phyloP scores from a whole-genome alignment of 2,888 invertebrate genomes.

The Stratiomys singularior region DNA sequence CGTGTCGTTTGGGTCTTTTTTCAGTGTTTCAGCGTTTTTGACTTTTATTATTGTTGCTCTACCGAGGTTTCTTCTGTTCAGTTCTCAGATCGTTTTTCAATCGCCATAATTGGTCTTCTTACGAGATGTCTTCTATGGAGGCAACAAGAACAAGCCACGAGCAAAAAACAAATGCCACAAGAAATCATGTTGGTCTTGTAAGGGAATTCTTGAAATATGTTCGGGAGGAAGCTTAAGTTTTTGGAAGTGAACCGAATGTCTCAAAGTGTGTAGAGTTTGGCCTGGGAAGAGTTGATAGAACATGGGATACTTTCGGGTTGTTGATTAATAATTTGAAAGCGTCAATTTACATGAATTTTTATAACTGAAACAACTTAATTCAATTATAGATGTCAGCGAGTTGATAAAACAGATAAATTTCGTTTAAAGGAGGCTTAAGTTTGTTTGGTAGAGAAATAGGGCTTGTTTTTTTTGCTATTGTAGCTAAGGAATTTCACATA shows the following conservation, averaged over 20 bases:
- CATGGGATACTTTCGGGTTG: constrained; percentile 8
- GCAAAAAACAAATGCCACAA: neutral
- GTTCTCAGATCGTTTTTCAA: constrained; percentile 45
- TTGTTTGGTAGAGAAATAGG: too few relatives aligned
- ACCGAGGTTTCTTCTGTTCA: constrained; percentile 26
- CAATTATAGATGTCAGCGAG: constrained; percentile 31
- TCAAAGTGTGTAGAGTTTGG: neutral
- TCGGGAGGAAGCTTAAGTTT: constrained; percentile 14
- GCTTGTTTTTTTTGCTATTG: too few relatives aligned
- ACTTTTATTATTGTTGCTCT: constrained; percentile 1
- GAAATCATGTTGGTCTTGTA: constrained; percentile 34
- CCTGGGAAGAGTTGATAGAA: neutral
- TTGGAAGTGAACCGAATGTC: constrained; percentile 12
- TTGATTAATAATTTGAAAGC: constrained; percentile 37
- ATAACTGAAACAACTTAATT: constrained; percentile 41
- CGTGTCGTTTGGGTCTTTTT: neutral
- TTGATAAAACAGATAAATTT: too few relatives aligned
- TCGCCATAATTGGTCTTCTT: constrained; percentile 45
- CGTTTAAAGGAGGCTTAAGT: too few relatives aligned
- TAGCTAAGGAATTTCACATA: too few relatives aligned
- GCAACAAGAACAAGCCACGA: neutral
- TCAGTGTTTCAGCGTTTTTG: neutral
- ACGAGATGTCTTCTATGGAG: constrained; percentile 29
- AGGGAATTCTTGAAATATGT: constrained; percentile 33
- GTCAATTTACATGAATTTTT: constrained; percentile 41